phyloP scores from a whole-genome alignment of 2,797 vertebrate species.

The Sebastes umbrosus region DNA sequence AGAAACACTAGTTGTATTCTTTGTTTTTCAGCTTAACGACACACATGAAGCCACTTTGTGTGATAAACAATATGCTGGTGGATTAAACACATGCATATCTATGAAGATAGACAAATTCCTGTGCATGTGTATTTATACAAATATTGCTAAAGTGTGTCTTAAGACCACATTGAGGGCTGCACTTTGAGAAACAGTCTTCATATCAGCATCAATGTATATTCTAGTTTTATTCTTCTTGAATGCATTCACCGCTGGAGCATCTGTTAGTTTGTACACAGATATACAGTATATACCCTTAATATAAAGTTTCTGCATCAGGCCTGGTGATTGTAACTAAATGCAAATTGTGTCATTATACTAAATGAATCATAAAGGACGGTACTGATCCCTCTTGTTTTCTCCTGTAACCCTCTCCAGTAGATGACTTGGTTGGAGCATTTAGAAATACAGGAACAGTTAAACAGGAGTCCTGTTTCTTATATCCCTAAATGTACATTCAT shows the following conservation, averaged over 20 bases:
- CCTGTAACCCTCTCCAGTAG: background rate
- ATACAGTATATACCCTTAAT: background rate
- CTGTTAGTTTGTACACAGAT: background rate
- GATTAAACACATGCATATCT: background rate
- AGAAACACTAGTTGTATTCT: background rate
- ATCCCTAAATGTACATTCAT: background rate
- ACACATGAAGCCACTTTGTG: background rate
- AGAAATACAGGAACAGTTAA: background rate
- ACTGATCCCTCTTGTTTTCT: background rate
- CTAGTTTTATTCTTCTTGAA: background rate
- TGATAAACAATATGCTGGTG: rapidly evolving
- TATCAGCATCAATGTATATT: background rate
- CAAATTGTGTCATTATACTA: background rate
- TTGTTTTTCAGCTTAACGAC: background rate
- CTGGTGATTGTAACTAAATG: no score
- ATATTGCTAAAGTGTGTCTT: background rate
- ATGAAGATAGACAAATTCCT: background rate
- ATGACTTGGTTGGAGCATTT: background rate
- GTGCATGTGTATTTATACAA: background rate
- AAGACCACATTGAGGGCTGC: background rate
- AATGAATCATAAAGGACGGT: background rate
- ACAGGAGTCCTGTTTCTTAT: background rate
- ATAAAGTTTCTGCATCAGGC: background rate
- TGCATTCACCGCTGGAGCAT: background rate
- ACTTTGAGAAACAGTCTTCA: background rate